Evolutionary conservation across 2,888 invertebrate species (phyloP), one percentile per base, ranked within the genome.

Genomic region (Dysmachus trigonus): DNA sequence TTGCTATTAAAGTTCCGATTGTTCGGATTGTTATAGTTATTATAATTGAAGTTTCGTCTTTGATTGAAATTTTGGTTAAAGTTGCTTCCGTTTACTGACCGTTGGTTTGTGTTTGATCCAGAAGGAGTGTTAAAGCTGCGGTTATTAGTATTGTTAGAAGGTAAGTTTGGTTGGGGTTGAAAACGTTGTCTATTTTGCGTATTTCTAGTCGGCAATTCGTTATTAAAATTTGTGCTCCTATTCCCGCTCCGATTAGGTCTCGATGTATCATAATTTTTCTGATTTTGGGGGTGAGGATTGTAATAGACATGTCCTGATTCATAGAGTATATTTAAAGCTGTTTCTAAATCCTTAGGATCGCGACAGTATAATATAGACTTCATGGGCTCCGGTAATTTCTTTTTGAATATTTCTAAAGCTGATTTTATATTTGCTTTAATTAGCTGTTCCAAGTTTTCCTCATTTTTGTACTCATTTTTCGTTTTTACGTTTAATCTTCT

Each of bases 301-400:
- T 41, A 33, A 31, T 41, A 47, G 2, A 31, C 79, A 13, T 79
- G 51, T n/a, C n/a, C 31, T n/a, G 27, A 51, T 47, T 79, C 79
- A 10, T 79, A 47, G 2, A 79, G 31, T 1, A 51, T 79, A 27
- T 79, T 51, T 33, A 77, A 38, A 5, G 74, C 74, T 13, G 33
- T 22, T 47, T 74, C 85, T 35, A 85, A 30, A 1, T 15, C 41
- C 10, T 38, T 7, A 10, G 85, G 85, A 13, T 72, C 47, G 41
- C 85, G 71, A 41, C 85, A 85, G 27, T 27, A 8, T 2, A 85
- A 27, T 18, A 84, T 33, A 33, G 71, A 35, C 5, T 53, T 47
- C 84, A 85, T 85, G 18, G 85, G 85, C 30, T 85, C 85, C 4
- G 53, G 74, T 6, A 76, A 6, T 62, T 51, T 85, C 7, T 31